Evolutionary conservation across 2,797 vertebrate species (phyloP), one percentile per base, ranked within the genome.

Genomic region (Phaenicophaeus curvirostris): DNA sequence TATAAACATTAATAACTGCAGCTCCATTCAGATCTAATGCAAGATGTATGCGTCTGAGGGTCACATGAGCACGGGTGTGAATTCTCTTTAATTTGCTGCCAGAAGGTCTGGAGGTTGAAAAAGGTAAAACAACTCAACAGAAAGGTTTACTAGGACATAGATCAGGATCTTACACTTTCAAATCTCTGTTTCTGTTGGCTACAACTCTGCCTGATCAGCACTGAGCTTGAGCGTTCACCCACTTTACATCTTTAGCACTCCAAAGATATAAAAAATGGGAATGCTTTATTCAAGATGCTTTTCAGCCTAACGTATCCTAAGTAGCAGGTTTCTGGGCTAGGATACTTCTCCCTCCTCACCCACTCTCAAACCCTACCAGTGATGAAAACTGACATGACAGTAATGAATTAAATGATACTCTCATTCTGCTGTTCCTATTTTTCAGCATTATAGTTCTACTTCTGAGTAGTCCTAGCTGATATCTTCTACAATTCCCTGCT

Each of bases 111-210:
- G 44, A 83, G 71, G 65, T 51, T 73, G 85, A 71, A 79, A 80
- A 72, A 91, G 62, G 85, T 84, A 83, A 94, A 95, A 76, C 30
- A 93, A 51, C 41, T 35, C 63, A 35, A 17, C 33, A 74, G 78
- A 69, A 87, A 77, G 63, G 50, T 90, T 92, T 66, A 20, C 73
- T 28, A 51, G 69, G 75, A 90, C 72, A 48, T 3, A 90, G 84
- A 89, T 83, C 74, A 87, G 62, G 37, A 89, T 83, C 59, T 90
- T 37, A 71, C 67, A 58, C 68, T 77, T 87, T 46, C 65, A 73
- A 67, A 68, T 1, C 51, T 39, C 66, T 90, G 59, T 83, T 90
- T 89, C 84, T 94, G 53, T 65, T 93, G 90, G 86, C 92, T 87
- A 71, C 81, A 79, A 74, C 65, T 94, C 84, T 86, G 74, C 66